Percentiles rank a stretch among this genome's conserved stretches.
Evolutionary conservation across 1,140 invertebrate species (phyloP).

Genomic region (Aporrectodea caliginosa): DNA sequence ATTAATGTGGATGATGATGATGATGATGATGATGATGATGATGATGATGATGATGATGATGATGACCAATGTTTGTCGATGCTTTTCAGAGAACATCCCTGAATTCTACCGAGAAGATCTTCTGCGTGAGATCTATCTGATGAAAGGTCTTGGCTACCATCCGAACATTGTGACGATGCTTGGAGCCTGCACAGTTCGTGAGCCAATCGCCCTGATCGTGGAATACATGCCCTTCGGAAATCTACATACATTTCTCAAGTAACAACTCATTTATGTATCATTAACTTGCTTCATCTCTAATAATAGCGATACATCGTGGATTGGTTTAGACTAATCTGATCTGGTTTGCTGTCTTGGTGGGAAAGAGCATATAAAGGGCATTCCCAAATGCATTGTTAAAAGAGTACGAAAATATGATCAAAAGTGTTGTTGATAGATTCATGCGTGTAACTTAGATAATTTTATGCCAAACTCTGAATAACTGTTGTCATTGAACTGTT

Average conservation of each 20-base stretch:
- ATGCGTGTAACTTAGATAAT: no score
- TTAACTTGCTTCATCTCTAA: no score
- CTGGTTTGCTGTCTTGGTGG: no score
- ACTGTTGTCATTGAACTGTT: no score
- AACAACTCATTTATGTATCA: conserved; percentile 1
- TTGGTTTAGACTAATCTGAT: no score
- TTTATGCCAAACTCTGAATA: no score
- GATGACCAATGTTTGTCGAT: neutral
- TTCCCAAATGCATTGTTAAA: no score
- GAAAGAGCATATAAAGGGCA: no score
- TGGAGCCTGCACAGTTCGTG: conserved; percentile 84
- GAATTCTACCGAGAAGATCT: conserved; percentile 52
- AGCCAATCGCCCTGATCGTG: conserved; percentile 88
- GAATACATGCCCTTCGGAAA: conserved; percentile 88
- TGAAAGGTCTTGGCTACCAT: conserved; percentile 98
- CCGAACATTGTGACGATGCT: conserved; percentile 95
- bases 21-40: conserved; percentile 2
- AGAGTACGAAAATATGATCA: no score
- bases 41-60: conserved; percentile 3
- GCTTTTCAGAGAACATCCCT: conserved; percentile 20
- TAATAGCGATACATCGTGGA: no score
- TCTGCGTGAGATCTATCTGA: conserved; percentile 97
- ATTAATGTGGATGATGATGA: neutral
- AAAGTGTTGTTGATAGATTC: no score
- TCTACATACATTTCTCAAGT: conserved; percentile 77